These are phyloP conservation scores for Euura saliciscinereae DNA, from an alignment of 1,140 invertebrate genomes.

Conservation along the genomic window DNA sequence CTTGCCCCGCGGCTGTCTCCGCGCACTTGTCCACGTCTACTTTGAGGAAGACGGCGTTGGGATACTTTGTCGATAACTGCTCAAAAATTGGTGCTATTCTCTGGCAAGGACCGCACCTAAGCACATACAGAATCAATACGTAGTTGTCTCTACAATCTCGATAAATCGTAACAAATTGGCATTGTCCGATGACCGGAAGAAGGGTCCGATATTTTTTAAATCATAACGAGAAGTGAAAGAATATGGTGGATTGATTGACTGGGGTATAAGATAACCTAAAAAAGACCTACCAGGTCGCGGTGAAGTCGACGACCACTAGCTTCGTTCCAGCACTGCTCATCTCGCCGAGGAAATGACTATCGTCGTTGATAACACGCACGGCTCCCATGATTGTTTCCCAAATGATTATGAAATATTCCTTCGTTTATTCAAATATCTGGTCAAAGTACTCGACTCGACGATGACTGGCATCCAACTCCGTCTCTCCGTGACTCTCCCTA, in stretches of 20 bases:
- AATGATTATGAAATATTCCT: no score
- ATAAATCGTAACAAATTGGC: no score
- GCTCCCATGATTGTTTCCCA: constrained; percentile 41
- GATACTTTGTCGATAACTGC: constrained; percentile 83
- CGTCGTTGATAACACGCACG: constrained; percentile 67
- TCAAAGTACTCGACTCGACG: no score
- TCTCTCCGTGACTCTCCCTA: no score
- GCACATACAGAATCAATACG: constrained; percentile 1
- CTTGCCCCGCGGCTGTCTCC: constrained; percentile 83
- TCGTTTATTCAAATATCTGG: no score
- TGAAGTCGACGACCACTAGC: constrained; percentile 94
- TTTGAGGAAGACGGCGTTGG: constrained; percentile 91
- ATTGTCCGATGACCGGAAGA: no score
- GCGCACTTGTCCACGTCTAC: constrained; percentile 91
- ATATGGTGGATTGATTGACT: no score
- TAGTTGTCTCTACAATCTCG: no score
- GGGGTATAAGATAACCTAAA: constrained; percentile 34
- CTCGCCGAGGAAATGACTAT: constrained; percentile 84
- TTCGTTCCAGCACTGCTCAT: constrained; percentile 80
- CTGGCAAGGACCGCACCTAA: constrained; percentile 94
- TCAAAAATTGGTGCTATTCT: constrained; percentile 91
- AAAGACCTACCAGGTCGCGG: constrained; percentile 79
- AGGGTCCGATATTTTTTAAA: no score
- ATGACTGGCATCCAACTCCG: no score
- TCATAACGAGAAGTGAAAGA: no score